Evolutionary conservation across 37 sponge, comb jelly and placozoan genomes (phyloP), one percentile per base, ranked within the genome.

Genomic region (Geodia barretti): DNA sequence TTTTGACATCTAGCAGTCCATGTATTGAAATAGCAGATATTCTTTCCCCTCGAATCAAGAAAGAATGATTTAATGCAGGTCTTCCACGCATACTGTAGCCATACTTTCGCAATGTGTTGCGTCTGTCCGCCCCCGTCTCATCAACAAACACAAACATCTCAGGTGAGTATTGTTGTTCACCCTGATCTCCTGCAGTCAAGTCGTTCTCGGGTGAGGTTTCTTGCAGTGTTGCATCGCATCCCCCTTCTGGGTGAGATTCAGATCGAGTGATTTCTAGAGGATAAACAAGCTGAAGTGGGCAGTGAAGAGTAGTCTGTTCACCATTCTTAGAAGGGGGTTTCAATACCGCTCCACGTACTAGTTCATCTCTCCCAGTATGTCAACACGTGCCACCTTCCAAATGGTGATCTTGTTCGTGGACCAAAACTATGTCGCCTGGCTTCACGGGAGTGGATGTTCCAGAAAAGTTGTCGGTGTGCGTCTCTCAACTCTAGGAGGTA

Each of bases 401-500:
- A 47, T 73, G 83, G 1, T 72, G 83, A 54, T 82, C 83, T 73
- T 43, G 63, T 38, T 82, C 83, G 29, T 83, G 77, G 58, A 83
- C 38, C 28, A 74, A 14, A 19, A 75, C 69, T 1, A 75, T 54
- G 29, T 75, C 76, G 9, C 84, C 84, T 41, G 36, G 23, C 4
- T n/a, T 8, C 0, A 76, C 36, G 14, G 68, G 17, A 25, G 24
- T 75, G 0, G 4, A 43, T 25, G 25, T 42, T 11, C 1, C 32
- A 3, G 36, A 29, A 41, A 32, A 28, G 72, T 26, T 79, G 64
- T 5, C 73, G 59, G 37, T 70, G 79, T 33, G 74, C 11, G 19
- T 78, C 73, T 41, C 79, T 62, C 42, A 86, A 41, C 36, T 86
- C 74, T 1, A 78, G 79, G 25, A 86, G 74, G 54, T 86, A 86